Base-by-base conservation (phyloP, 2,797 vertebrate genomes). In the Taeniopygia guttata region DNA sequence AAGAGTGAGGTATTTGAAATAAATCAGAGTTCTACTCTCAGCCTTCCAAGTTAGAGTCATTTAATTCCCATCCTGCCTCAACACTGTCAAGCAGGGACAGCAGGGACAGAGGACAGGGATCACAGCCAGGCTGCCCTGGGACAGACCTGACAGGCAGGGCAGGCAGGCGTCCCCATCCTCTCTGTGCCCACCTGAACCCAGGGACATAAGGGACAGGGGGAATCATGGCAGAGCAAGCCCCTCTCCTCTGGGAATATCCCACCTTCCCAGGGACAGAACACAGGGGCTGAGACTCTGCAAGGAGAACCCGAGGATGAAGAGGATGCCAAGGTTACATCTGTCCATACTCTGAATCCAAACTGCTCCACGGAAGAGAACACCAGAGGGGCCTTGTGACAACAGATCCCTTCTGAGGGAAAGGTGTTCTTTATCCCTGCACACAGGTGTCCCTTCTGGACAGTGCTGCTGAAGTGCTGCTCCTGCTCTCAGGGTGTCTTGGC, bases 241-340 rank as follows among this genome's bases (percentile, higher is more conserved):
- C 36, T 11, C 36, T 38, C 36, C 36, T 38, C 36, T 38, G 36
- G 36, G 36, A 38, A 38, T 38, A 38, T 38, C 36, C 36, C 36
- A 38, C 36, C 36, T 38, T 36, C 36, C 36, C 36, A 38, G 36
- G 36, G 36, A 38, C n/a, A n/a, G n/a, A n/a, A n/a, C n/a, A 0
- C 58, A 42, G 30, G 36, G 30, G 7, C 13, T 36, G 49, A 30
- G 8, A 10, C 10, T 55, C 17, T 10, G 21, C 10, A 36, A 26
- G 4, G 4, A 7, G 11, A 38, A 16, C 27, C 40, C n/a, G 64
- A 13, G 13, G 20, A 30, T 8, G 26, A 13, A 13, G 20, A 11
- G 9, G 2, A 11, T 3, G 5, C 7, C 0, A 2, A 29, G 36
- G 4, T 30, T 14, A 16, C 1, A 1, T 13, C 1, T 0, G 7